Evolutionary conservation across 2,113 vertebrate species (phyloP), one percentile per base, ranked within the genome.

Genomic region (Dunckerocampus dactyliophorus): DNA sequence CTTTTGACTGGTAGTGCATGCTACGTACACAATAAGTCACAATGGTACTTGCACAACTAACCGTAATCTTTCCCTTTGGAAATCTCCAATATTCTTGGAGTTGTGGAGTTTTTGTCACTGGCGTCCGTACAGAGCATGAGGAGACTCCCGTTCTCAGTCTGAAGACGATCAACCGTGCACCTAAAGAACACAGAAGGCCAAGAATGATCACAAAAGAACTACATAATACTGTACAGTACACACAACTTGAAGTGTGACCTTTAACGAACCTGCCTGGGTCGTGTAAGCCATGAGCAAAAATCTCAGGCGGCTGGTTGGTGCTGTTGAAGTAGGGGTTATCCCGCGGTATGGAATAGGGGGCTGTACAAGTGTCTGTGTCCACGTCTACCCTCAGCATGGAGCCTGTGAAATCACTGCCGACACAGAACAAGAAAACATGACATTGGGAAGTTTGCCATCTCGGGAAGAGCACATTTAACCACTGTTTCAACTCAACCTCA

Each of bases 321-420:
- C 97, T 98, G 46, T 99, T 99, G 82, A 98, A 98, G 77, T 99
- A 97, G 0, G 96, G 97, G 78, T 99, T 99, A 88, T 92, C 93
- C 72, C 84, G 81, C 0, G 97, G 97, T 72, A 99, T 95, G 71
- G 93, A 92, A 31, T 99, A 99, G 4, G 93, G 92, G 21, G 92
- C 90, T 0, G 74, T 82, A 74, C 97, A 99, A 70, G 85, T 74
- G 63, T 96, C 94, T 10, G 93, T 93, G 72, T 98, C 94, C 72
- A 97, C 93, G 0, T 98, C 94, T 0, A 99, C 92, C 65, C 97
- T 92, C 47, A 99, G 90, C n/a, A 98, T 88, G 0, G 97, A 98
- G 56, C 97, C 97, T 81, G 97, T 99, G 88, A 99, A 99, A 84
- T 99, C 97, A 88, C 97, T 99, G 89, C 75, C 82, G 13, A 43